phyloP scores from a whole-genome alignment of 2,797 vertebrate species.

The Artibeus jamaicensis region DNA sequence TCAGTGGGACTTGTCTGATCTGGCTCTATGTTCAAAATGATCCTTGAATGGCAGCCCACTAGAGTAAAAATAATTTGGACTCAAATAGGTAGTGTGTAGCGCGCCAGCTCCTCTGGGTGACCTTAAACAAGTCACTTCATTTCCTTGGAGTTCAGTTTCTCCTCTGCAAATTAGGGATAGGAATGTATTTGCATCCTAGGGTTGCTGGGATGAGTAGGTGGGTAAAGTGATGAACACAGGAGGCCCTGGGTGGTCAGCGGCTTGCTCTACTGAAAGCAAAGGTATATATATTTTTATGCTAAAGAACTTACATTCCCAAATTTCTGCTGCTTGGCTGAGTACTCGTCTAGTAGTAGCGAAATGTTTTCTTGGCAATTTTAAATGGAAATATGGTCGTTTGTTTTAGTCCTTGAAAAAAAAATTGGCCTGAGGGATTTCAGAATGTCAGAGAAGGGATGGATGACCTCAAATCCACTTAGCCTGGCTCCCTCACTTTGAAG shows the following conservation, averaged over 20 bases:
- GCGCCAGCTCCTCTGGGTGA: neutral
- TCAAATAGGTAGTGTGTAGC: neutral
- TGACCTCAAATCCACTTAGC: neutral
- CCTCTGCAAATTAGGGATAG: neutral
- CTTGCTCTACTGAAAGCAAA: neutral
- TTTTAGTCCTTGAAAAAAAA: neutral
- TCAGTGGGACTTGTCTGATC: neutral
- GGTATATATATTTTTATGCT: neutral
- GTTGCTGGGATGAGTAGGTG: neutral
- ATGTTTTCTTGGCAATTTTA: neutral
- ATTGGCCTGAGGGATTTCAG: neutral
- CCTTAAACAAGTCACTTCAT: neutral
- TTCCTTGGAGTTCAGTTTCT: neutral
- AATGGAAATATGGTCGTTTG: neutral
- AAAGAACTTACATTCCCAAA: neutral
- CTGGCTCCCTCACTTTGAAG: neutral
- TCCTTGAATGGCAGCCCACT: neutral
- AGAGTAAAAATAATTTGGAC: neutral
- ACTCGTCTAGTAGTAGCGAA: neutral
- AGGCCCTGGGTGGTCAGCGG: rapidly evolving
- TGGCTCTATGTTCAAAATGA: neutral
- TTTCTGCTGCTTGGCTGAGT: neutral
- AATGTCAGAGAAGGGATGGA: no score
- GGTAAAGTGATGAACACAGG: neutral
- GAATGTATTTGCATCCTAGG: neutral